Conservation (phyloP, 1,140 invertebrate genomes). For the Armadillidium nasatum region DNA sequence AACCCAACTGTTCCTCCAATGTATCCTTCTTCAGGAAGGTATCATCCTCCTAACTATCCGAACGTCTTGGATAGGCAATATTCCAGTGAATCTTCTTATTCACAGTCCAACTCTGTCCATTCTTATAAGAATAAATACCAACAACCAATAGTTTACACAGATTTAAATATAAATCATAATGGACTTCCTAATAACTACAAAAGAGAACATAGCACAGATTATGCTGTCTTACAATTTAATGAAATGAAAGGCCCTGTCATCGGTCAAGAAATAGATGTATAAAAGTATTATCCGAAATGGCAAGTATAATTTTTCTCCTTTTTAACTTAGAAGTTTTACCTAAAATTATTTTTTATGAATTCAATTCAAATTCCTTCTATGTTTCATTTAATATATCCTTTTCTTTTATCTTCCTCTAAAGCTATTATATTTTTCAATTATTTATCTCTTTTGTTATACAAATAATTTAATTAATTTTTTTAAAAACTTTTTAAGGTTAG, state of each 20-base stretch:
- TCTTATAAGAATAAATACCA: constrained; percentile 35
- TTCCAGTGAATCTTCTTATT: constrained; percentile 34
- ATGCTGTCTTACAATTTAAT: constrained; percentile 70
- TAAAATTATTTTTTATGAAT: too few relatives aligned
- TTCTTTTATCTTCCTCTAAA: too few relatives aligned
- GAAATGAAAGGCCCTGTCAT: constrained; percentile 52
- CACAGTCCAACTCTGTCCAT: constrained; percentile 35
- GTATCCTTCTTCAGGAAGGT: neutral
- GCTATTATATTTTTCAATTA: too few relatives aligned
- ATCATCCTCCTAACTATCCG: constrained; percentile 19
- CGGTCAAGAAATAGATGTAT: constrained; percentile 70
- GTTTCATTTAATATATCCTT: too few relatives aligned
- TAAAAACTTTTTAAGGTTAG: too few relatives aligned
- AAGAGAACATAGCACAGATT: constrained; percentile 56
- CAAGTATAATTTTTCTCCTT: neutral
- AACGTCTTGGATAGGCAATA: constrained; percentile 30
- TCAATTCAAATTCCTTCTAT: too few relatives aligned
- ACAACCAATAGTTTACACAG: constrained; percentile 47
- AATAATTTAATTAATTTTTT: too few relatives aligned
- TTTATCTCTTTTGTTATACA: too few relatives aligned
- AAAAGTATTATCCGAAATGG: constrained; percentile 45
- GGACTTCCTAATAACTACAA: constrained; percentile 36
- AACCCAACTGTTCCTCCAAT: constrained; percentile 32
- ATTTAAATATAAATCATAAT: constrained; percentile 46
- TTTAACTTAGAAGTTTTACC: neutral